phyloP scores from a whole-genome alignment of 2,888 invertebrate species.

The Myopa tessellatipennis region DNA sequence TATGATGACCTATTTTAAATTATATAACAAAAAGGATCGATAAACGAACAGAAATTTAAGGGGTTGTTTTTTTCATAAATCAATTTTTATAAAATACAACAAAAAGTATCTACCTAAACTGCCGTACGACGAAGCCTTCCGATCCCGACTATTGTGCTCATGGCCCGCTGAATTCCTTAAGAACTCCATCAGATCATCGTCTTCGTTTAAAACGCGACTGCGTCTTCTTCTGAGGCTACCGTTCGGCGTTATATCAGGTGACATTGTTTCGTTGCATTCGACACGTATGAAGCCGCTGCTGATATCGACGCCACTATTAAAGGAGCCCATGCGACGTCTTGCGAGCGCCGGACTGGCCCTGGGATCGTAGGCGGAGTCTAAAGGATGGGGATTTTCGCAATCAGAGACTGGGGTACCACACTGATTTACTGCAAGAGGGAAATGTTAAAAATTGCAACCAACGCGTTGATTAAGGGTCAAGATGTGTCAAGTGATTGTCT shows the following conservation, averaged over 20 bases:
- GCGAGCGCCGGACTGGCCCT: constrained; percentile 77
- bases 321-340: constrained; percentile 76
- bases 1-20: constrained; percentile 5
- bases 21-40: neutral
- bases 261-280: constrained; percentile 62
- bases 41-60: neutral
- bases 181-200: constrained; percentile 90
- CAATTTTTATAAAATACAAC: neutral
- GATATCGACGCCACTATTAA: constrained; percentile 69
- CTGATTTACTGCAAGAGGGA: constrained; percentile 71
- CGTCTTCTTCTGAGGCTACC: constrained; percentile 86
- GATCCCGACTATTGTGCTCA: constrained; percentile 77
- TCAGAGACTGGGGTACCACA: constrained; percentile 80
- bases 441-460: neutral
- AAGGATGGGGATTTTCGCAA: constrained; percentile 77
- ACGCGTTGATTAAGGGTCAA: too few relatives aligned
- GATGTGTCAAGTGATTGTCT: too few relatives aligned
- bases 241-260: constrained; percentile 85
- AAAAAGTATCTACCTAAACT: constrained; percentile 75
- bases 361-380: constrained; percentile 84
- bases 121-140: constrained; percentile 77
- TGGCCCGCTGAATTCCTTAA: constrained; percentile 83
- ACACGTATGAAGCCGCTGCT: constrained; percentile 58
- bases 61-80: neutral
- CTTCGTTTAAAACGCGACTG: constrained; percentile 83